Percentiles rank a stretch among this genome's conserved stretches.
Evolutionary conservation across 2,797 vertebrate species (phyloP).

Genomic region (Squalus acanthias): DNA sequence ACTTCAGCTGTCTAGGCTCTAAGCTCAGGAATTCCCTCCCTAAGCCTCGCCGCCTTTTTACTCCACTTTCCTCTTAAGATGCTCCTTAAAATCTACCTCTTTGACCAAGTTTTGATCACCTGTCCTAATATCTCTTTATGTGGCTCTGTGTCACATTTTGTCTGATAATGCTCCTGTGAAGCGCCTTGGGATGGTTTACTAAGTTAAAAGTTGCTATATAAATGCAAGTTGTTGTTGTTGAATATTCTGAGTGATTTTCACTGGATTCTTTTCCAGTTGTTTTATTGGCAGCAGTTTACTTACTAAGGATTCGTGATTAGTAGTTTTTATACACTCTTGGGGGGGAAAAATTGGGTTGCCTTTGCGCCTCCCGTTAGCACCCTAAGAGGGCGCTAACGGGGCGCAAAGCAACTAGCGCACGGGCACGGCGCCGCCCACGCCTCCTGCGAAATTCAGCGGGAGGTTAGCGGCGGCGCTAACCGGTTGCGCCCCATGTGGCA

Average conservation of each 20-base stretch:
- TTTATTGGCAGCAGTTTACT: not conserved
- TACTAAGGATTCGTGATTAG: not conserved
- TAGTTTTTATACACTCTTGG: not conserved
- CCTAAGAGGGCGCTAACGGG: too few relatives aligned
- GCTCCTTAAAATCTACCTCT: not conserved
- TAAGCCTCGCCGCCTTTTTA: not conserved
- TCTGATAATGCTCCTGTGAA: not conserved
- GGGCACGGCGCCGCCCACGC: too few relatives aligned
- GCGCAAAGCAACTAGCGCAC: too few relatives aligned
- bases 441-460: too few relatives aligned
- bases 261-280: not conserved
- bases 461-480: too few relatives aligned
- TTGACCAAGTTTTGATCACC: not conserved
- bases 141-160: not conserved
- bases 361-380: too few relatives aligned
- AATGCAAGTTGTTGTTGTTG: not conserved
- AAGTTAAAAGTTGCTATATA: not conserved
- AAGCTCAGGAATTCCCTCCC: not conserved
- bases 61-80: not conserved
- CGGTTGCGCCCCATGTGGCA: too few relatives aligned
- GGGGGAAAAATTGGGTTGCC: too few relatives aligned
- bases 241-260: not conserved
- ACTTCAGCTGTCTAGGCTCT: not conserved
- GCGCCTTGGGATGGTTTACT: not conserved
- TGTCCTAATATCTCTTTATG: not conserved